phyloP scores from a whole-genome alignment of 1,140 invertebrate species.

The Ruditapes philippinarum region DNA sequence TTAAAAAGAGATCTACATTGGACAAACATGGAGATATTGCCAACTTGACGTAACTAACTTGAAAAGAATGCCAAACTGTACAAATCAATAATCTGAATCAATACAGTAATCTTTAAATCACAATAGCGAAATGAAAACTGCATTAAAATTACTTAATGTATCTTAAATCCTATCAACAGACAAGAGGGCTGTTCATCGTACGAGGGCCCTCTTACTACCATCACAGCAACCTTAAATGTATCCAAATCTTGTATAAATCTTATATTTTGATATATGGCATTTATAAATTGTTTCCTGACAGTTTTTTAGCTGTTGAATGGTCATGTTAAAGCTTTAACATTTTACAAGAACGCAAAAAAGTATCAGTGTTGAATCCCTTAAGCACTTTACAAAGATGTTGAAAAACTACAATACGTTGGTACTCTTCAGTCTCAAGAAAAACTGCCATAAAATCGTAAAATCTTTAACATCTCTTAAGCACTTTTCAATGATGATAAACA shows the following conservation, averaged over 20 bases:
- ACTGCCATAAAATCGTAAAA: too few relatives aligned
- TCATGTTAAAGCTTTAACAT: too few relatives aligned
- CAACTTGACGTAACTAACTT: constrained; percentile 32
- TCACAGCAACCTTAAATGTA: neutral
- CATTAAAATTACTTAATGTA: neutral
- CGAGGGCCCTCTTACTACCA: neutral
- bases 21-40: neutral
- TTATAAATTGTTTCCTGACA: too few relatives aligned
- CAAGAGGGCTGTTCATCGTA: constrained; percentile 14
- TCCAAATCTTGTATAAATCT: neutral
- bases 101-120: constrained; percentile 9
- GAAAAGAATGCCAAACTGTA: constrained; percentile 43
- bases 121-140: neutral
- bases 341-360: too few relatives aligned
- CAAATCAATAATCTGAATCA: constrained; percentile 35
- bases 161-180: neutral
- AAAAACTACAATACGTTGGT: too few relatives aligned
- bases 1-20: neutral
- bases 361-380: too few relatives aligned
- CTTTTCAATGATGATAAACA: too few relatives aligned
- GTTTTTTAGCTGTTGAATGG: too few relatives aligned
- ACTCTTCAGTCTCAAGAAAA: too few relatives aligned
- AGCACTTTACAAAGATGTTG: too few relatives aligned
- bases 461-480: too few relatives aligned
- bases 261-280: neutral